Conservation (phyloP, 2,113 vertebrate species). For the Crotalus viridis region DNA sequence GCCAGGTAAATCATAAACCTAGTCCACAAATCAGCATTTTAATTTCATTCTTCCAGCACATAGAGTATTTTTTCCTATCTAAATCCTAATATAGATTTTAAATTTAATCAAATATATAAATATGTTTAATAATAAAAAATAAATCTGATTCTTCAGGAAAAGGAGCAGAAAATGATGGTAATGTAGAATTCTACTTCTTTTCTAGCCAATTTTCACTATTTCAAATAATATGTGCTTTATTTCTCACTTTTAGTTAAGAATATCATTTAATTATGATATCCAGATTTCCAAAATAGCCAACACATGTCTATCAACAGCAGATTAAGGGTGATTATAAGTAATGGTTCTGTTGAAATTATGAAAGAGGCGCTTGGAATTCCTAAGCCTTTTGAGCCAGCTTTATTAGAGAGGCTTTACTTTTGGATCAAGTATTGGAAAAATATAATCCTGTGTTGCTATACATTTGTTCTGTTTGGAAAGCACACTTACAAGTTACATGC, state of each 20-base stretch:
- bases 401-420: conserved; percentile 36
- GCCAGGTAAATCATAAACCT: neutral
- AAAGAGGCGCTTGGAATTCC: conserved; percentile 45
- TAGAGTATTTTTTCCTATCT: neutral
- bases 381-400: conserved; percentile 43
- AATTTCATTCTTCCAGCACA: neutral
- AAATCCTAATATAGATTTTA: neutral
- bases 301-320: conserved; percentile 56
- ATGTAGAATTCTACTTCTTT: conserved; percentile 10
- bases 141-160: neutral
- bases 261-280: conserved; percentile 50
- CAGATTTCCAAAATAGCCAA: conserved; percentile 46
- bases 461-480: neutral
- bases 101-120: neutral
- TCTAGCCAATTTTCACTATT: conserved; percentile 56
- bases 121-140: neutral
- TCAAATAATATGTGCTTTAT: conserved; percentile 54
- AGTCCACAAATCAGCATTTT: neutral
- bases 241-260: conserved; percentile 60
- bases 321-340: conserved; percentile 54
- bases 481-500: neutral
- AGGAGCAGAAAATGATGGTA: conserved; percentile 30
- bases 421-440: conserved; percentile 37
- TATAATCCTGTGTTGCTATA: neutral
- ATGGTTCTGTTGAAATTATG: conserved; percentile 54